Evolutionary conservation across 2,888 invertebrate genomes (phyloP).

Genomic region (Barypeithes pellucidus): DNA sequence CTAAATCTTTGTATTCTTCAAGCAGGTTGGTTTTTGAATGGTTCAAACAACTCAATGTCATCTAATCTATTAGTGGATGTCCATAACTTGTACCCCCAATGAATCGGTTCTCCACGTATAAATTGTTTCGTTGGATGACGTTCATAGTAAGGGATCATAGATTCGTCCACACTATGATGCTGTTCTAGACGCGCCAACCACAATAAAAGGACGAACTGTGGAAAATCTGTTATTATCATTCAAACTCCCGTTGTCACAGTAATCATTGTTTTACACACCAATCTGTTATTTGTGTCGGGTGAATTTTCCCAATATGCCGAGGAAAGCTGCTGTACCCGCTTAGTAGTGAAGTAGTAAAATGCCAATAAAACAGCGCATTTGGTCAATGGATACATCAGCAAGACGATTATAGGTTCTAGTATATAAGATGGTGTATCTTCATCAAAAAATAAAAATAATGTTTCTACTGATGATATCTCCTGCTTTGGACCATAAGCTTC

Average conservation of each 20-base stretch:
- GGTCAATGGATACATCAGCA: not conserved
- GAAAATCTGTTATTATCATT: not conserved
- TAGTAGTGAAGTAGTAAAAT: not conserved
- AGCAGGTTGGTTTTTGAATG: not conserved
- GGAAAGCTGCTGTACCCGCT: not conserved
- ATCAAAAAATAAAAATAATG: conserved; percentile 8
- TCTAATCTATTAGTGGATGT: not conserved
- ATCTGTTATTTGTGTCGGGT: not conserved
- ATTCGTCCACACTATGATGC: not conserved
- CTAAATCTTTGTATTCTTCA: not conserved
- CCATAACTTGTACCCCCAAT: not conserved
- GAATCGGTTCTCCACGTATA: conserved; percentile 3
- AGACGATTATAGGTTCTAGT: not conserved
- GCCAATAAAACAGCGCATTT: not conserved
- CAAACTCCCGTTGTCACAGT: not conserved
- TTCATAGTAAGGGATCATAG: not conserved
- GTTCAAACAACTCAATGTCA: too few species aligned
- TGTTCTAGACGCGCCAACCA: not conserved
- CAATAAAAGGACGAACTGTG: not conserved
- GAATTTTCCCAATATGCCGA: not conserved
- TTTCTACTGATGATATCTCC: not conserved
- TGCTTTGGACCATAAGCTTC: too few species aligned
- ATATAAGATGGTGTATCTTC: not conserved
- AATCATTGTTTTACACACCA: not conserved
- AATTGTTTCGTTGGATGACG: conserved; percentile 13